Evolutionary conservation across 1,140 invertebrate species (phyloP).

Genomic region (Contarinia nasturtii): DNA sequence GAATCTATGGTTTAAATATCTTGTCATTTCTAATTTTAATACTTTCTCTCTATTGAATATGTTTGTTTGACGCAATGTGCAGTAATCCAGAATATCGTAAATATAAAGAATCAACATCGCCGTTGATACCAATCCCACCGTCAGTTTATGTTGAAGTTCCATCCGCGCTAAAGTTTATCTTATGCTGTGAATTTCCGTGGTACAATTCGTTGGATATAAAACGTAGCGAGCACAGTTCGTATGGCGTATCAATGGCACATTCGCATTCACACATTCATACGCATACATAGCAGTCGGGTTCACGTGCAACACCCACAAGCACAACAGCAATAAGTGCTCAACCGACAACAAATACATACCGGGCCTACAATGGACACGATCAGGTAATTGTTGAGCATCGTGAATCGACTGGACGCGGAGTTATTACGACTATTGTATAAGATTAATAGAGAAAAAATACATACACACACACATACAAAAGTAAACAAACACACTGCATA

Average conservation of each 20-base stretch:
- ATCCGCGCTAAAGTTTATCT: slow-evolving; percentile 53
- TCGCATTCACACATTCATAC: slow-evolving; percentile 50
- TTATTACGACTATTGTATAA: no score
- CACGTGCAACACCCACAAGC: no score
- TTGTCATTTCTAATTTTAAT: background rate
- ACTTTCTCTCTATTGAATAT: slow-evolving; percentile 11
- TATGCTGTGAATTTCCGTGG: slow-evolving; percentile 74
- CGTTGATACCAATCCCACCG: slow-evolving; percentile 69
- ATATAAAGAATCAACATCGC: slow-evolving; percentile 73
- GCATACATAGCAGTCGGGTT: no score
- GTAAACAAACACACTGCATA: no score
- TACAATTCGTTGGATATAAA: slow-evolving; percentile 58
- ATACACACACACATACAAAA: no score
- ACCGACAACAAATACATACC: no score
- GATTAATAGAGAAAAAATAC: no score
- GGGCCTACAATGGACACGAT: no score
- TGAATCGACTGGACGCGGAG: no score
- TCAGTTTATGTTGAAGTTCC: slow-evolving; percentile 68
- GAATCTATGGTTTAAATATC: background rate
- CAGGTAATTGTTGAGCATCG: no score
- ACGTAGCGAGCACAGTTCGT: slow-evolving; percentile 42
- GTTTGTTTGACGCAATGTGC: no score
- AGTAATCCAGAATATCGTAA: slow-evolving; percentile 65
- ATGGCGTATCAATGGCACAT: slow-evolving; percentile 51
- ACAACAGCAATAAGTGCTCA: no score